phyloP scores from a whole-genome alignment of 2,888 invertebrate genomes.

The Thera britannica region DNA sequence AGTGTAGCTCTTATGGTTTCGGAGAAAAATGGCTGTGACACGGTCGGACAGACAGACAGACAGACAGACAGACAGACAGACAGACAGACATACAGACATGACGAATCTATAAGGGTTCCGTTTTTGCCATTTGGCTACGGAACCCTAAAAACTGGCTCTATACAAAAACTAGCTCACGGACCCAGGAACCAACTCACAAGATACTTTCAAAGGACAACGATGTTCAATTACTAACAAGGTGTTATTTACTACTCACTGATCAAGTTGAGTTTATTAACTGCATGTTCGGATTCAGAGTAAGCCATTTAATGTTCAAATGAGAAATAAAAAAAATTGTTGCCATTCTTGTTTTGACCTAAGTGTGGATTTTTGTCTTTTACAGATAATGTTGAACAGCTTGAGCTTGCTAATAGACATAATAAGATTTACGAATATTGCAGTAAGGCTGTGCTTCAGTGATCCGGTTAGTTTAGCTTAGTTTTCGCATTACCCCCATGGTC shows the following conservation, averaged over 20 bases:
- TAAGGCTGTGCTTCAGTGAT: constrained; percentile 57
- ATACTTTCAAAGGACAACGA: constrained; percentile 36
- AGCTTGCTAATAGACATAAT: constrained; percentile 70
- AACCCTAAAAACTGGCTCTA: constrained; percentile 59
- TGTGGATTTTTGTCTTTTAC: constrained; percentile 36
- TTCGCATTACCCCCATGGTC: no score
- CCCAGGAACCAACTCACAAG: constrained; percentile 30
- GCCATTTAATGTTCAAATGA: background rate
- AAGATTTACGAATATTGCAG: constrained; percentile 61
- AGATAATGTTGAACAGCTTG: constrained; percentile 67
- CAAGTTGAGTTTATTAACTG: constrained; percentile 67
- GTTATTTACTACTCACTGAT: constrained; percentile 66
- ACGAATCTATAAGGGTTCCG: no score
- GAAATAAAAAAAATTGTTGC: no score
- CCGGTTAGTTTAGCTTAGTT: constrained; percentile 52
- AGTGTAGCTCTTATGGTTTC: no score
- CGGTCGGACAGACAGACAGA: no score
- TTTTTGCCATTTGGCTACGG: no score
- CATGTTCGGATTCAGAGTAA: constrained; percentile 72
- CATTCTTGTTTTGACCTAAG: no score
- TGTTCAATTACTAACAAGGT: constrained; percentile 57
- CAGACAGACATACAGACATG: no score
- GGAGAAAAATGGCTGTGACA: no score
- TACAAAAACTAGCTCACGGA: constrained; percentile 20
- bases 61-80: no score